Base-by-base conservation (phyloP, 1,140 invertebrate species). In the Drosophila murphyi region DNA sequence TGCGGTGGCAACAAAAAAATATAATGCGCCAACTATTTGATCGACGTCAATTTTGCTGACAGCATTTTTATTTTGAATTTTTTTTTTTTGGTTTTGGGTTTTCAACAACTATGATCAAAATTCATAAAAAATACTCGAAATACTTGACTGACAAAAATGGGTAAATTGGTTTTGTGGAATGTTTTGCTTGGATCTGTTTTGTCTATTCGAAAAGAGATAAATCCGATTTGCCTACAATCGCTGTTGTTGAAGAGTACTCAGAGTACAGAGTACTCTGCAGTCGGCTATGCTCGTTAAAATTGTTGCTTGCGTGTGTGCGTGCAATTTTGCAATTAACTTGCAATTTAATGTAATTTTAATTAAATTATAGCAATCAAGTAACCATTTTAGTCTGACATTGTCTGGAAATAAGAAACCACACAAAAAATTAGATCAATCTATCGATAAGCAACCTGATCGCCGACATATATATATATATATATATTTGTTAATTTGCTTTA, bases 311-410 rank as follows among this genome's bases (percentile, higher is more conserved):
- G 59, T 31, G 51, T 70, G 7, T 28, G 28, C 65, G 32, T 68
- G 48, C 35, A 78, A 80, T 80, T 74, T 51, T 62, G 68, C 74
- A 81, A 81, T 82, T 82, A 82, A 67, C 64, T 82, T 68, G 69
- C 77, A 64, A 69, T 72, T 59, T 65, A 65, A 56, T 78, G 78
- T 82, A 54, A 80, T 68, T 56, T 78, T 86, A 87, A 87, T 85
- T 86, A 65, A 81, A 86, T 85, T 81, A 83, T 62, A 51, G 60
- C 68, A 59, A 56, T 52, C 41, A 28, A 35, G 34, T 34, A 32
- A 10, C 35, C 10, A 57, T 57, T 57, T 41, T 57, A 7, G 47
- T 34, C 47, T 61, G 67, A 64, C 57, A 61, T 63, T 52, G 70
- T 48, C 35, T 12, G 35, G 39, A 60, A 7, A 43, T 20, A 41